A percentile compares a stretch with the other conserved stretches of the same genome.
These are phyloP conservation scores for Carcinoscorpius rotundicauda DNA, from an alignment of 1,140 invertebrate species.

Conservation along the genomic window DNA sequence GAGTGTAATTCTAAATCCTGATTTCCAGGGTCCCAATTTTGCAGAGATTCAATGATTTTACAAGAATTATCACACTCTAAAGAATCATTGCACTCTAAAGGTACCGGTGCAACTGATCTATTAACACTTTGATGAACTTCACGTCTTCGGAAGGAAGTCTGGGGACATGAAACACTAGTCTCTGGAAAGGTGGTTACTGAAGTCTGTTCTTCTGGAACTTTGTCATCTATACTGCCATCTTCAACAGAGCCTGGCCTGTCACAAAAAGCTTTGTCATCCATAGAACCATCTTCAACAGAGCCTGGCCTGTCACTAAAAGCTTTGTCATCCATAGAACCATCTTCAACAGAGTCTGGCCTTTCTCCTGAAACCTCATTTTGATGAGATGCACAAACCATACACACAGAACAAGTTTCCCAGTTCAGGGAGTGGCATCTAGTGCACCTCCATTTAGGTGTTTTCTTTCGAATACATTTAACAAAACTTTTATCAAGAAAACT, in stretches of 20 bases:
- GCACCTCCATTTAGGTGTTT: conserved; percentile 25
- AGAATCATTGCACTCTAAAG: too few relatives aligned
- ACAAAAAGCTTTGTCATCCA: neutral
- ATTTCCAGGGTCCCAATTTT: too few relatives aligned
- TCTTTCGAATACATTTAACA: conserved; percentile 24
- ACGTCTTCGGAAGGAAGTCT: neutral
- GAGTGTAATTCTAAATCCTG: too few relatives aligned
- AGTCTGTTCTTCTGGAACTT: neutral
- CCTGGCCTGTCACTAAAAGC: too few relatives aligned
- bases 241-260: neutral
- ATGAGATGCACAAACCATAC: conserved; percentile 22
- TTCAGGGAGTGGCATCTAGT: conserved; percentile 22
- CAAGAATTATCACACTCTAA: too few relatives aligned
- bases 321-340: conserved; percentile 2
- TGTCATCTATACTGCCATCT: conserved; percentile 2
- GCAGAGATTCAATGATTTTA: too few relatives aligned
- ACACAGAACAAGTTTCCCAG: conserved; percentile 24
- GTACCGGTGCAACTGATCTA: neutral
- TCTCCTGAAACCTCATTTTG: neutral
- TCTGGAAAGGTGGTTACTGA: too few relatives aligned
- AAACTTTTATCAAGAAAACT: conserved; percentile 25
- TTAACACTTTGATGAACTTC: neutral
- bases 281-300: conserved; percentile 4
- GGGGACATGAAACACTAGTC: too few relatives aligned
- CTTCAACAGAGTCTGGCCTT: neutral